Evolutionary conservation across 1,140 invertebrate genomes (phyloP).

Genomic region (Ceratoteleas bidentatus): DNA sequence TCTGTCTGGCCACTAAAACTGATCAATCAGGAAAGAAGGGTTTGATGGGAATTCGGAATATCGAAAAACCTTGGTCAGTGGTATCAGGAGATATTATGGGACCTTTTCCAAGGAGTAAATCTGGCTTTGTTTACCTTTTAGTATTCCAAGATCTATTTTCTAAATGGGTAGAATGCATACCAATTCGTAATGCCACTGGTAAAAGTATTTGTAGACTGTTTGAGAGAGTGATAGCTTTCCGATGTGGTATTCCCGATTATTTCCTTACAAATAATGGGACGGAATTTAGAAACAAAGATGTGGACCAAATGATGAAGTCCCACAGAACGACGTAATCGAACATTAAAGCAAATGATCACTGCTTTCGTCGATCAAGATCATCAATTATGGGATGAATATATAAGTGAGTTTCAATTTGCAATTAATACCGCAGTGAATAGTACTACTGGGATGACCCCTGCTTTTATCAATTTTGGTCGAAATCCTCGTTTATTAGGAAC

Average conservation of each 20-base stretch:
- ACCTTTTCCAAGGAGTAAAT: background rate
- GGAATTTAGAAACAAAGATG: background rate
- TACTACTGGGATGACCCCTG: no score
- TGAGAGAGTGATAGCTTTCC: background rate
- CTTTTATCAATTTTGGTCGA: no score
- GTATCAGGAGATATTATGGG: background rate
- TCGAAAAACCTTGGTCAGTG: background rate
- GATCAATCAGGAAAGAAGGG: background rate
- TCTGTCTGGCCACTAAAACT: no score
- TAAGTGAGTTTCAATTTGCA: no score
- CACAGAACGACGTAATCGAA: constrained; percentile 75
- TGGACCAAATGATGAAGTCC: constrained; percentile 56
- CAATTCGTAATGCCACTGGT: background rate
- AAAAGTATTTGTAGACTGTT: background rate
- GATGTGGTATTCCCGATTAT: background rate
- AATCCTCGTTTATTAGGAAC: no score
- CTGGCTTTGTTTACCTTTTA: background rate
- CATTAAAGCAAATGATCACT: constrained; percentile 72
- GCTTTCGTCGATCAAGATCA: no score
- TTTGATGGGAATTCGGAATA: background rate
- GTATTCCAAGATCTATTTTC: background rate
- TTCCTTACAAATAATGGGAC: constrained; percentile 1
- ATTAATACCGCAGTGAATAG: no score
- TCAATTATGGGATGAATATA: no score
- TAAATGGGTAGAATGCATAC: background rate